Base-by-base conservation (phyloP, 1,140 invertebrate genomes). In the Anastrepha ludens region DNA sequence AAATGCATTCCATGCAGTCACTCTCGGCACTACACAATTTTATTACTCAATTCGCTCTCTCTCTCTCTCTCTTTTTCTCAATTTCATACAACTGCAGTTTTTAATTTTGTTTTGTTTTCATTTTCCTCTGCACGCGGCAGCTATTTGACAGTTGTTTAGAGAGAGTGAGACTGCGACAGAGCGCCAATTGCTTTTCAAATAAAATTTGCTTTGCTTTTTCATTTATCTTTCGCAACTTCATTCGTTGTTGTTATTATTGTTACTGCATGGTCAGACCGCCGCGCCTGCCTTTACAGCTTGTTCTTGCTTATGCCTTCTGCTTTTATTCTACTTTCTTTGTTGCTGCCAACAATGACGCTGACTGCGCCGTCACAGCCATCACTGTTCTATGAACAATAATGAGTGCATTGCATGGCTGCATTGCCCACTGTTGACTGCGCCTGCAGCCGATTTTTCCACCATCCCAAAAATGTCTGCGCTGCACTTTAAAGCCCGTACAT, bases 361-460 rank as follows among this genome's bases (percentile, higher is more conserved):
- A 29, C 47, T 9, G 3, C 67, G 67, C 11, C 41, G 67, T 47
- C 67, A 11, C 67, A 13, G 41, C 65, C 39, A 15, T 1, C 65
- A 44, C 29, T 70, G 29, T n/a, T 3, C 29, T 44, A n/a, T 74
- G 41, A 17, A 74, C 67, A 11, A 67, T 15, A n/a, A 29, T 13
- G 47, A 29, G 55, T 81, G 74, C 47, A 81, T 81, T n/a, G 47
- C 74, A 20, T 20, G 74, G 74, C 5, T 81, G 74, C 74, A 81
- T 81, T 55, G 74, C n/a, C 60, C 15, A 62, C 60, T 67, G n/a
- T 67, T 29, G n/a, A 20, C 64, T 67, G 64, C n/a, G 64, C 74
- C 47, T 47, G 29, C 74, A 58, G n/a, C 20, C 11, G 50, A 55
- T 55, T 81, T 81, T 81, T 81, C 50, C 74, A 11, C 17, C 74